Evolutionary conservation across 2,888 invertebrate genomes (phyloP).

Genomic region (Lycaena phlaeas): DNA sequence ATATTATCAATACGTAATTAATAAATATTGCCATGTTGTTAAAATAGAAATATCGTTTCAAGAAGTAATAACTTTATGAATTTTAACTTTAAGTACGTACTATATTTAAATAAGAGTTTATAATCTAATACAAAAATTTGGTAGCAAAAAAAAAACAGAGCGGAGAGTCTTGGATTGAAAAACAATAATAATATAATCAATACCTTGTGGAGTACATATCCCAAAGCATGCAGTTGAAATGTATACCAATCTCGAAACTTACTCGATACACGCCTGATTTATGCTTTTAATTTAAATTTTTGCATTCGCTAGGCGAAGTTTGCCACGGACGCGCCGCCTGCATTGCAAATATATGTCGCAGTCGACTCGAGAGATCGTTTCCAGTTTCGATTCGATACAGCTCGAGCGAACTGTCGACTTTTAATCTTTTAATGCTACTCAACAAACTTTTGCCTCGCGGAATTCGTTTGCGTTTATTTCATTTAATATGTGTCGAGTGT

Average conservation of each 20-base stretch:
- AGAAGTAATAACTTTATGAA: too few species aligned
- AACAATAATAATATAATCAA: slow-evolving; percentile 15
- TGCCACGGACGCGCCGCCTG: slow-evolving; percentile 64
- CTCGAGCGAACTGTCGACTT: slow-evolving; percentile 62
- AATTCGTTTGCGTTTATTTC: slow-evolving; percentile 38
- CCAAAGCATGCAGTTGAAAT: slow-evolving; percentile 52
- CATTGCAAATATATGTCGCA: slow-evolving; percentile 68
- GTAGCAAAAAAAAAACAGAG: too few species aligned
- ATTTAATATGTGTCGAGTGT: slow-evolving; percentile 25
- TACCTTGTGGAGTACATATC: slow-evolving; percentile 31
- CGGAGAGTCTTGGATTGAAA: slow-evolving; percentile 15
- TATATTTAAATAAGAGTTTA: too few species aligned
- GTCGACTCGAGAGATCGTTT: slow-evolving; percentile 53
- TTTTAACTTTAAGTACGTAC: too few species aligned
- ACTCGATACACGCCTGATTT: slow-evolving; percentile 72
- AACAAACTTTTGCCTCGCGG: slow-evolving; percentile 49
- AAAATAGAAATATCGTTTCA: too few species aligned
- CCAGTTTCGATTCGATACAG: slow-evolving; percentile 60
- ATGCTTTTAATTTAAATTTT: slow-evolving; percentile 75
- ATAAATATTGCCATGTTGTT: too few species aligned
- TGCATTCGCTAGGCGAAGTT: slow-evolving; percentile 69
- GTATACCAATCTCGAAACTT: slow-evolving; percentile 65
- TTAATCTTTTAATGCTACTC: slow-evolving; percentile 72
- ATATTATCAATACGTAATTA: too few species aligned
- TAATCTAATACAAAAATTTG: too few species aligned